Evolutionary conservation across 2,888 invertebrate genomes (phyloP).

Genomic region (Protula sp.): DNA sequence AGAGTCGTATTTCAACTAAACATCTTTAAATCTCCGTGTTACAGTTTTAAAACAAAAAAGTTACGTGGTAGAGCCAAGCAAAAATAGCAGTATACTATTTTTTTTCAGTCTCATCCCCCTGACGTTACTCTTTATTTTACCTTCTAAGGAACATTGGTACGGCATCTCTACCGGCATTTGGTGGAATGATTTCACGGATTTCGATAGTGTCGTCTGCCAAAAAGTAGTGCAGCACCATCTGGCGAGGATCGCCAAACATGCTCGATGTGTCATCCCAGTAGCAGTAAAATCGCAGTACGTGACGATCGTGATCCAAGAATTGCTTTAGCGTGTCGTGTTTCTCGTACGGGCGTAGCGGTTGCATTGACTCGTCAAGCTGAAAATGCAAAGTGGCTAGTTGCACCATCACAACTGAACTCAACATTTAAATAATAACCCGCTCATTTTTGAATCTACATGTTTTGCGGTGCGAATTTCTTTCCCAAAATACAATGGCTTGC

Average conservation of each 20-base stretch:
- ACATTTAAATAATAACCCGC: no score
- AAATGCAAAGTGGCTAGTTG: background rate
- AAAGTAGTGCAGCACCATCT: slow-evolving; percentile 76
- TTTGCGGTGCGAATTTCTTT: no score
- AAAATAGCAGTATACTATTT: no score
- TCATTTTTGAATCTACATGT: no score
- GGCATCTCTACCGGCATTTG: slow-evolving; percentile 68
- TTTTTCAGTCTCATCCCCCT: no score
- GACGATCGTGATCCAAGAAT: slow-evolving; percentile 75
- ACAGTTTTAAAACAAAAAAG: no score
- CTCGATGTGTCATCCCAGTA: slow-evolving; percentile 83
- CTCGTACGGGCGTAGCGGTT: slow-evolving; percentile 53
- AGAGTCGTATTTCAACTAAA: no score
- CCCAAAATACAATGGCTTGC: no score
- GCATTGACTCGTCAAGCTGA: slow-evolving; percentile 52
- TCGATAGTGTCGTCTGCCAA: slow-evolving; percentile 84
- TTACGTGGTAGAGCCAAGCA: no score
- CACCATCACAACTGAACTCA: no score
- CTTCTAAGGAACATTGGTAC: slow-evolving; percentile 67
- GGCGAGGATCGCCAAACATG: slow-evolving; percentile 71
- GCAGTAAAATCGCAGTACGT: slow-evolving; percentile 70
- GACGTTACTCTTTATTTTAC: no score
- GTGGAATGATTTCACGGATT: slow-evolving; percentile 68
- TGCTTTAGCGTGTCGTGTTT: slow-evolving; percentile 64
- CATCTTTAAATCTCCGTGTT: no score